A percentile compares a stretch with the other conserved stretches of the same genome.
Conservation (phyloP, 2,888 invertebrate genomes). For the Sarcophaga carnaria region DNA sequence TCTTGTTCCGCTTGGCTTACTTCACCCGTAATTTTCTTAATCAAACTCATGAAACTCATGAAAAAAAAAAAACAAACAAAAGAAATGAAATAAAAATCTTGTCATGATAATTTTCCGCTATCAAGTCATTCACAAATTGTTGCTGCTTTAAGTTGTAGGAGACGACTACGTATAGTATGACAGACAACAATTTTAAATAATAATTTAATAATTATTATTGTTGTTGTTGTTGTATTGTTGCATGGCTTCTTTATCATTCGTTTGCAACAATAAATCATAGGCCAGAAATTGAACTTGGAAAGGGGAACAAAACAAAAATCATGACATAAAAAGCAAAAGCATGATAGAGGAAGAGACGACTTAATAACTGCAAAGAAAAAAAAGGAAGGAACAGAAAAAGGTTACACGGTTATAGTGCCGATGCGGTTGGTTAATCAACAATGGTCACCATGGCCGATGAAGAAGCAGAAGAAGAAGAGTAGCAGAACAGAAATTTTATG, state of each 20-base stretch:
- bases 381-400: conserved; percentile 43
- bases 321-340: conserved; percentile 30
- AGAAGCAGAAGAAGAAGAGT: neutral
- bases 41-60: neutral
- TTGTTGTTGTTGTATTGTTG: neutral
- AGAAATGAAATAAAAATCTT: conserved; percentile 35
- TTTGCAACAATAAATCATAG: conserved; percentile 52
- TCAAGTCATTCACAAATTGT: conserved; percentile 30
- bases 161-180: conserved; percentile 1
- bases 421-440: conserved; percentile 60
- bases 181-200: conserved; percentile 48
- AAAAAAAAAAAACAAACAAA: neutral
- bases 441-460: conserved; percentile 16
- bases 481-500: conserved; percentile 5
- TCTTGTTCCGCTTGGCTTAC: conserved; percentile 45
- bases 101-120: conserved; percentile 61
- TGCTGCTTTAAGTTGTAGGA: conserved; percentile 27
- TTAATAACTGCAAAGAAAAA: neutral
- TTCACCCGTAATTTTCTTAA: conserved; percentile 50
- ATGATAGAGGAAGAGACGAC: conserved; percentile 19
- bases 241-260: neutral
- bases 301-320: neutral
- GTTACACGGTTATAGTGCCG: conserved; percentile 49
- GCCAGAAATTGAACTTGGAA: conserved; percentile 37
- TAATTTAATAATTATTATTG: conserved; percentile 42